These are phyloP conservation scores for Chitala chitala DNA, from an alignment of 2,113 vertebrate species.

Conservation along the genomic window DNA sequence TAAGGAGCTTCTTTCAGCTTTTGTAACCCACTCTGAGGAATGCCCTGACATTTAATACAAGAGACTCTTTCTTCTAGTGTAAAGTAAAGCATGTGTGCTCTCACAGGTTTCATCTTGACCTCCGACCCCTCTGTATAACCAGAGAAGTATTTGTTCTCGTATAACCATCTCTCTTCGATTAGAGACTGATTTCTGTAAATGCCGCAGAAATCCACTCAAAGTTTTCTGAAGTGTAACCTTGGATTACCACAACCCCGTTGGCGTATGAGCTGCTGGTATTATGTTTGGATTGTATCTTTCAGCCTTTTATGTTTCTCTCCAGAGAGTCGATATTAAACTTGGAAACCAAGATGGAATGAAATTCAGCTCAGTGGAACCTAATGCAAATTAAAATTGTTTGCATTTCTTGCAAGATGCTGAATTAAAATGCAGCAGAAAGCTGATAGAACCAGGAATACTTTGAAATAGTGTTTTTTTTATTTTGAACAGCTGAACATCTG, in stretches of 20 bases:
- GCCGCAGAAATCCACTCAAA: slow-evolving; percentile 4
- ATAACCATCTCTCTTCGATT: slow-evolving; percentile 14
- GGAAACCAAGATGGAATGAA: not conserved
- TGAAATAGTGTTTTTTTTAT: not conserved
- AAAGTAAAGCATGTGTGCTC: not conserved
- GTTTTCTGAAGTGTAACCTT: slow-evolving; percentile 16
- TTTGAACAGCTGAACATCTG: slow-evolving; percentile 7
- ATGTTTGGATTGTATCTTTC: not conserved
- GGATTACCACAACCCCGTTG: not conserved
- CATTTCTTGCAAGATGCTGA: not conserved
- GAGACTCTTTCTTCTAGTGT: slow-evolving; percentile 6
- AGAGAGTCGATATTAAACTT: not conserved
- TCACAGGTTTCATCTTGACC: not conserved
- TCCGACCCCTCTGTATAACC: not conserved
- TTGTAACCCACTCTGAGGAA: slow-evolving; percentile 9
- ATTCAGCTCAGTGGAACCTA: not conserved
- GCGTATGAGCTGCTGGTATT: not conserved
- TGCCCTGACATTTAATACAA: slow-evolving; percentile 19
- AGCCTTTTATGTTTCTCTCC: slow-evolving; percentile 11
- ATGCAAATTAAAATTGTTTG: not conserved
- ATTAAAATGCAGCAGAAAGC: not conserved
- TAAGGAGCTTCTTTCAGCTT: slow-evolving; percentile 4
- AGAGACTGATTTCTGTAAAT: not conserved
- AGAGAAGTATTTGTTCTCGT: slow-evolving; percentile 5
- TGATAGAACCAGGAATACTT: not conserved